Conservation (phyloP, 1,140 invertebrate species). For the Polypedilum pembai region DNA sequence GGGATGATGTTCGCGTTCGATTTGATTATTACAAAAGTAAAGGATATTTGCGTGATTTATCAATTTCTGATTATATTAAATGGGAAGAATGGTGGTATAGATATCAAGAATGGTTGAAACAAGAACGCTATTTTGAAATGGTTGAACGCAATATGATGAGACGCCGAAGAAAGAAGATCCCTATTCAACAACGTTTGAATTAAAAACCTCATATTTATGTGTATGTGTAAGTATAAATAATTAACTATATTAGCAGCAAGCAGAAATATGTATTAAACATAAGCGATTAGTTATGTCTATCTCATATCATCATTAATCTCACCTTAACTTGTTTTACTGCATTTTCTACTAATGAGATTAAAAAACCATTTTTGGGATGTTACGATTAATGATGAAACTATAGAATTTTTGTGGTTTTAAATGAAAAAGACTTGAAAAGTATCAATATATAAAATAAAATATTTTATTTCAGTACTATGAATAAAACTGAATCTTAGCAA, state of each 20-base stretch:
- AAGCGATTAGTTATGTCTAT: background rate
- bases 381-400: no score
- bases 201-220: constrained; percentile 30
- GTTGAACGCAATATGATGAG: constrained; percentile 52
- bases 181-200: constrained; percentile 46
- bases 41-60: constrained; percentile 63
- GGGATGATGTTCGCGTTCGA: constrained; percentile 75
- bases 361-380: no score
- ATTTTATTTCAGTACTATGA: no score
- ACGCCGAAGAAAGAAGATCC: constrained; percentile 45
- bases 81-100: constrained; percentile 94
- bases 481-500: no score
- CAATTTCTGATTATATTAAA: constrained; percentile 67
- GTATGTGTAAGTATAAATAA: background rate
- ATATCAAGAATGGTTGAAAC: constrained; percentile 82
- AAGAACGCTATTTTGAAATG: constrained; percentile 71
- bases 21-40: constrained; percentile 81
- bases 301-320: background rate
- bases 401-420: no score
- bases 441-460: no score
- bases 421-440: no score
- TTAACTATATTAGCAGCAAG: background rate
- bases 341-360: no score
- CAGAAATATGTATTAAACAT: background rate
- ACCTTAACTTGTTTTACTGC: background rate